These are phyloP conservation scores for Cochlearius cochlearius DNA, from an alignment of 2,113 vertebrate species.

Conservation along the genomic window DNA sequence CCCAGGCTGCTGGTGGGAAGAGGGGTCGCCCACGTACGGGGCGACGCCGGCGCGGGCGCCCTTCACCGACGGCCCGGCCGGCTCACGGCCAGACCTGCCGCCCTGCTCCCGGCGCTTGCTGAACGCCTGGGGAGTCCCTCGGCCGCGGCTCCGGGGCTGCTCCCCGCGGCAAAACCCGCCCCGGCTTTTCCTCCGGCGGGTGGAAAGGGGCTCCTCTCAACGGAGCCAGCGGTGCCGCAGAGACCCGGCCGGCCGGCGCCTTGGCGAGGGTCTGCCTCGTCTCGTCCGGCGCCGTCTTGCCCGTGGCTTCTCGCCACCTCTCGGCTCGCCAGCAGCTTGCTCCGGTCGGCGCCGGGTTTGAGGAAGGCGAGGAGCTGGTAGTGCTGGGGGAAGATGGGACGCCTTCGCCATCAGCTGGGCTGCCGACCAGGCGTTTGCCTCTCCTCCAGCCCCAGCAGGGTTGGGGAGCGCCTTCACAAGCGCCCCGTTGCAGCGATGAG, in stretches of 20 bases:
- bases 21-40: background rate
- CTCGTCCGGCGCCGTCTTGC: rapidly evolving
- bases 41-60: background rate
- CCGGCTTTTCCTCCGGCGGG: background rate
- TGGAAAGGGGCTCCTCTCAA: rapidly evolving
- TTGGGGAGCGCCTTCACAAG: background rate
- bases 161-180: background rate
- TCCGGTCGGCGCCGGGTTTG: background rate
- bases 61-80: rapidly evolving
- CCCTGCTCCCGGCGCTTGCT: background rate
- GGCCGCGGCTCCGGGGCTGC: background rate
- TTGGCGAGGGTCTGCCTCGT: background rate
- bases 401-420: background rate
- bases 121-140: background rate
- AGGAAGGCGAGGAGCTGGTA: background rate
- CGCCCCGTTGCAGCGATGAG: rapidly evolving
- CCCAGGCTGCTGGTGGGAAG: background rate
- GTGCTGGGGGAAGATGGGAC: background rate
- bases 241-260: background rate
- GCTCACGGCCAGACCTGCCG: background rate
- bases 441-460: rapidly evolving
- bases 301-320: background rate
- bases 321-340: background rate
- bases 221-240: rapidly evolving
- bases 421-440: rapidly evolving